These are phyloP conservation scores for Ceratina australensis DNA, from an alignment of 1,140 invertebrate genomes.

Conservation along the genomic window DNA sequence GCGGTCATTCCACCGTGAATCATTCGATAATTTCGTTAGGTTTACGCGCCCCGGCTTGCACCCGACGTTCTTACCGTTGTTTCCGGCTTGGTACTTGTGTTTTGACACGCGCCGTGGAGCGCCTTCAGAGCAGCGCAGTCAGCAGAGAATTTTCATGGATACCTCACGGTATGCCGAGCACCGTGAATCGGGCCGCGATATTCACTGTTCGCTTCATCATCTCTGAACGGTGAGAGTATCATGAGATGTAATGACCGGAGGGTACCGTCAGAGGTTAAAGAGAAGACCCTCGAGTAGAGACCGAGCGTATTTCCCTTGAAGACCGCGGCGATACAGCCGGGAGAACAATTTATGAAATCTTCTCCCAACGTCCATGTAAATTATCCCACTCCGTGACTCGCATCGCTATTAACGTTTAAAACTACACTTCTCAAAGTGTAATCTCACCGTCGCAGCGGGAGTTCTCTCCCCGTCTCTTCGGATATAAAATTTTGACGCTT, in stretches of 20 bases:
- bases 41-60: not conserved
- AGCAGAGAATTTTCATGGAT: constrained; percentile 66
- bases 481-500: not conserved
- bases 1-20: constrained; percentile 74
- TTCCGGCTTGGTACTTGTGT: constrained; percentile 68
- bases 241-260: constrained; percentile 72
- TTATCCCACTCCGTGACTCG: constrained; percentile 1
- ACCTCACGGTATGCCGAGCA: constrained; percentile 73
- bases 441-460: not conserved
- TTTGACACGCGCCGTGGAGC: constrained; percentile 77
- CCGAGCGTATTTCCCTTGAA: constrained; percentile 69
- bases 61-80: not conserved
- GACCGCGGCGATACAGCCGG: not conserved
- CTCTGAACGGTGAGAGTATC: constrained; percentile 74
- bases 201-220: constrained; percentile 56
- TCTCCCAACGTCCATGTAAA: not conserved
- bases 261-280: constrained; percentile 69
- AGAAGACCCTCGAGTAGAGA: constrained; percentile 60
- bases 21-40: constrained; percentile 76
- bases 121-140: constrained; percentile 49
- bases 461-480: no score
- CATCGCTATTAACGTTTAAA: not conserved
- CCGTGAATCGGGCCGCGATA: constrained; percentile 71
- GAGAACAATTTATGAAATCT: constrained; percentile 40
- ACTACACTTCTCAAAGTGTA: not conserved